Base-by-base conservation (phyloP, 1,140 invertebrate genomes). In the Drosophila nebulosa region DNA sequence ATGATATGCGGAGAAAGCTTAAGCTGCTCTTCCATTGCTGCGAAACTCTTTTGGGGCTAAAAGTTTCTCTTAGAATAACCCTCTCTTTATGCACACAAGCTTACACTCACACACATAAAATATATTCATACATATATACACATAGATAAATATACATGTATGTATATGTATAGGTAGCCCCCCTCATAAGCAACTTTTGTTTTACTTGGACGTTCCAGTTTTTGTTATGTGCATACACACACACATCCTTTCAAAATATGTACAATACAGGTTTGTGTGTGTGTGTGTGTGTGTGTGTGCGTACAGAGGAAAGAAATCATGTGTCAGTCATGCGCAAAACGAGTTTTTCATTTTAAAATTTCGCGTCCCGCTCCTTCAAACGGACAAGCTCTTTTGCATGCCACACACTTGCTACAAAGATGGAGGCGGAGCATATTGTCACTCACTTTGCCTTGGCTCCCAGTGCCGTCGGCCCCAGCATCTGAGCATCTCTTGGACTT, bases 301-400 rank as follows among this genome's bases (percentile, higher is more conserved):
- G 46, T 32, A 21, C 55, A 39, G 32, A 74, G 68, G 80, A 86
- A 89, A 83, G 83, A 83, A 89, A 89, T 89, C 84, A 88, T 79
- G 79, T 89, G 84, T 89, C 80, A 78, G 86, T 88, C 86, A 90
- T 90, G 86, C 86, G 86, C 86, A 90, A 88, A 90, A 90, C 86
- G 69, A 74, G 88, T 90, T 90, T 83, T 88, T 79, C 79, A 89
- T 89, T 89, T 89, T 89, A 88, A 88, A 88, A 83, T 83, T 78
- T 76, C 75, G 83, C 71, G 76, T 70, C 77, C 74, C 74, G 77
- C 64, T 78, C 75, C 71, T 72, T 76, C 76, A 75, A 88, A 67
- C 59, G 63, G 62, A 52, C 65, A 59, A 81, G 78, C 79, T 88
- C 75, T 80, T 86, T 86, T 86, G 78, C 81, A 86, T 88, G 74